Evolutionary conservation across 1,140 invertebrate species (phyloP), one percentile per base, ranked within the genome.

Genomic region (Drosophila rhopaloa): DNA sequence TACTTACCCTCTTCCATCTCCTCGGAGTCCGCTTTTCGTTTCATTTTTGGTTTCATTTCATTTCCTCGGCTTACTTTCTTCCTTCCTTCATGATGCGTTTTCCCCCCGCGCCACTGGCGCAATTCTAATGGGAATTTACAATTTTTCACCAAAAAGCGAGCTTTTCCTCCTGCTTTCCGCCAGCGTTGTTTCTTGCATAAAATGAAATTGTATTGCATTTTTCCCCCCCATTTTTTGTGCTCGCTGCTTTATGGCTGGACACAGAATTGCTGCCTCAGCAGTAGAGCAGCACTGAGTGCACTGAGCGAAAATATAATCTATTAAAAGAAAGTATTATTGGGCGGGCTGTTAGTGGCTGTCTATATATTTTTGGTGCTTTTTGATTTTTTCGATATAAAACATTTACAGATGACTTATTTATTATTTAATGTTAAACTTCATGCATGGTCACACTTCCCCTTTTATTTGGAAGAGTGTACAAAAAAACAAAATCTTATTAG

Each of bases 171-270:
- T 16, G 19, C 29, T 11, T 53, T 41, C 38, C 43, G 19, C n/a
- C 53, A 47, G 48, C 47, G 40, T 72, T 88, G 83, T 83, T 86
- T 88, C 83, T 88, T 88, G 83, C 83, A 86, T 83, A 86, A 86
- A 86, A 88, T 86, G 83, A 86, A 86, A 86, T 86, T 86, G 83
- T 86, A 86, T 88, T 86, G 83, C 83, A 88, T 72, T 83, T 86
- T 55, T 29, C 14, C 19, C 38, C 44, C 32, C 29, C 37, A 44
- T 63, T 71, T 57, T 51, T 41, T 41, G 62, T 76, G 60, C 40
- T 79, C 19, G 59, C 73, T 85, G 81, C 81, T 84, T 84, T 84
- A 84, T 84, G 78, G 78, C 81, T 84, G 81, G 78, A 86, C 81
- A 81, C 77, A 81, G 66, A 80, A 84, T 60, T 74, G 78, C 81